Evolutionary conservation across 1,140 invertebrate genomes (phyloP).

Genomic region (Drosophila watanabei): DNA sequence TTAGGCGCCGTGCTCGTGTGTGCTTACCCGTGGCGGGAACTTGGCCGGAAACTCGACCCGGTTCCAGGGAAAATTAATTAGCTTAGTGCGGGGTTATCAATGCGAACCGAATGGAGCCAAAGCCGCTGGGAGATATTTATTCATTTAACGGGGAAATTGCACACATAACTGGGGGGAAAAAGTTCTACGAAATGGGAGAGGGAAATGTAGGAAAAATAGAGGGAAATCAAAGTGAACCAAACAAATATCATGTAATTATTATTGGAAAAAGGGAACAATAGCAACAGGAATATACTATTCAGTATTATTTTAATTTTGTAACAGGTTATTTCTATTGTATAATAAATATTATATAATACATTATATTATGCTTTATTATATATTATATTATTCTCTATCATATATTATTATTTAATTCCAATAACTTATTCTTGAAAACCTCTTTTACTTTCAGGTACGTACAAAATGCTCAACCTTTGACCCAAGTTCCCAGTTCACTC

Average conservation of each 20-base stretch:
- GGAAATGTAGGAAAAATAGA: neutral
- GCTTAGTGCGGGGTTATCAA: slow-evolving; percentile 40
- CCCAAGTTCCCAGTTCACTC: slow-evolving; percentile 10
- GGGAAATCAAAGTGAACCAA: slow-evolving; percentile 2
- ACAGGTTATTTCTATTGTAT: neutral
- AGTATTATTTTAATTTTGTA: neutral
- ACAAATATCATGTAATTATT: neutral
- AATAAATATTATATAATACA: neutral
- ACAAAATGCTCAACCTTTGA: slow-evolving; percentile 23
- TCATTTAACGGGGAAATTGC: slow-evolving; percentile 7
- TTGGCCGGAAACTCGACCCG: slow-evolving; percentile 28
- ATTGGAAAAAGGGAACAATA: neutral
- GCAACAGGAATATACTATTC: neutral
- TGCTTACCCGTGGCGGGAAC: slow-evolving; percentile 18
- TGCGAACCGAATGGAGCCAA: neutral
- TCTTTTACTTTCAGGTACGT: slow-evolving; percentile 62
- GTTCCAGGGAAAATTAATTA: slow-evolving; percentile 44
- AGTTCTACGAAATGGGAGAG: neutral
- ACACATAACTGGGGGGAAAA: neutral
- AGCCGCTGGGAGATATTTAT: neutral
- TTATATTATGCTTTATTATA: neutral
- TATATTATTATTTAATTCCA: neutral
- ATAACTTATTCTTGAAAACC: slow-evolving; percentile 1
- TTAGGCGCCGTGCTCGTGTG: slow-evolving; percentile 28
- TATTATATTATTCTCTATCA: neutral